These are phyloP conservation scores for Scelioninae gen. 1 DNA, from an alignment of 2,888 invertebrate genomes.

Conservation along the genomic window DNA sequence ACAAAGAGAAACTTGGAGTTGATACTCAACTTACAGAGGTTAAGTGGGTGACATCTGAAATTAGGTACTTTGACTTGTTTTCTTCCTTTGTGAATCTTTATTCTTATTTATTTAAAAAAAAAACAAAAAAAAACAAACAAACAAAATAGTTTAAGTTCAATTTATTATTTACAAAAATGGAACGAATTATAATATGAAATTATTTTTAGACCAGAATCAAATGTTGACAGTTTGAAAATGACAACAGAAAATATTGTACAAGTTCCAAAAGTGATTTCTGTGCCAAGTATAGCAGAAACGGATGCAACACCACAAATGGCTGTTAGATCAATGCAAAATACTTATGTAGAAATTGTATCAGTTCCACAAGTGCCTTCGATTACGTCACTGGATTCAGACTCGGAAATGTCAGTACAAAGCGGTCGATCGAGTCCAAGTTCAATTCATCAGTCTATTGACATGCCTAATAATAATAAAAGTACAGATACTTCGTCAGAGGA, in stretches of 20 bases:
- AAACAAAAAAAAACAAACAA: too few relatives aligned
- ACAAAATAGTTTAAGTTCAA: too few relatives aligned
- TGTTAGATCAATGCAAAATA: slow-evolving; percentile 11
- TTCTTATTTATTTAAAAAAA: slow-evolving; percentile 5
- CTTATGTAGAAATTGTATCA: slow-evolving; percentile 41
- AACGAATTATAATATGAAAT: neutral
- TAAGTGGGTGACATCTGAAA: slow-evolving; percentile 76
- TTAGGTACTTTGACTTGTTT: slow-evolving; percentile 19
- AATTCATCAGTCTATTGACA: slow-evolving; percentile 72
- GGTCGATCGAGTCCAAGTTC: slow-evolving; percentile 75
- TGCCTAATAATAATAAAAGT: slow-evolving; percentile 71
- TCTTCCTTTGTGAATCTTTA: neutral
- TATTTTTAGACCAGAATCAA: neutral
- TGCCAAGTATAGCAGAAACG: neutral
- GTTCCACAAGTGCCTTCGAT: slow-evolving; percentile 74
- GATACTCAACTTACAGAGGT: slow-evolving; percentile 77
- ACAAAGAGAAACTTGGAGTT: slow-evolving; percentile 79
- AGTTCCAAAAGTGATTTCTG: slow-evolving; percentile 31
- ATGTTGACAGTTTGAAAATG: neutral
- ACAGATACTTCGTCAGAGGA: slow-evolving; percentile 54
- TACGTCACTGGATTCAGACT: slow-evolving; percentile 76
- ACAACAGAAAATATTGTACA: slow-evolving; percentile 13
- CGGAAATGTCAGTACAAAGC: slow-evolving; percentile 76
- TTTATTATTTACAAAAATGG: too few relatives aligned
- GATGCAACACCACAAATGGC: neutral